Percentiles rank a stretch among this genome's conserved stretches.
Conservation (phyloP, 2,797 vertebrate genomes). For the Petrocephalus sullivani region DNA sequence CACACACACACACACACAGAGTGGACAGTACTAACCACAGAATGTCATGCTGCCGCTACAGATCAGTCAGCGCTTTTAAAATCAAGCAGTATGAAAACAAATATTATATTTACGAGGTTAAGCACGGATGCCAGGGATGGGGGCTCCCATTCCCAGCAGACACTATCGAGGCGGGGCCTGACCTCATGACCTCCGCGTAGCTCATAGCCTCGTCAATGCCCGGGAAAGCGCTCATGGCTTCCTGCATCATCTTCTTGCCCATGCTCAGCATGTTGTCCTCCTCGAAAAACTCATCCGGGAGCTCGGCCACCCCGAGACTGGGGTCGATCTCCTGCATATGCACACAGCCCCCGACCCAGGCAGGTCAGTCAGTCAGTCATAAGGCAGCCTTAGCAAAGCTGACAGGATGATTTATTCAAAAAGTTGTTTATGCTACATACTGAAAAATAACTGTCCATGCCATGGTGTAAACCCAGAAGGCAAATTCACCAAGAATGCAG, state of each 20-base stretch:
- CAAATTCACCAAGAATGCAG: background rate
- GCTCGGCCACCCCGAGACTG: slow-evolving; percentile 86
- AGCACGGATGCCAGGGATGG: background rate
- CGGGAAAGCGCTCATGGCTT: slow-evolving; percentile 76
- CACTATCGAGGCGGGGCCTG: slow-evolving; percentile 6
- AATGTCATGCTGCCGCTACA: too few relatives aligned
- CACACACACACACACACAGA: too few relatives aligned
- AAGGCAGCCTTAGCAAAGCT: background rate
- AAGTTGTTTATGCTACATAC: background rate
- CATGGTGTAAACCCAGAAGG: background rate
- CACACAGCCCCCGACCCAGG: background rate
- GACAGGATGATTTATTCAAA: background rate
- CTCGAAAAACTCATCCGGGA: slow-evolving; percentile 93
- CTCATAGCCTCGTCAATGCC: slow-evolving; percentile 82
- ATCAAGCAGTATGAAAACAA: background rate
- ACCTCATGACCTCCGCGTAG: slow-evolving; percentile 94
- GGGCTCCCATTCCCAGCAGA: background rate
- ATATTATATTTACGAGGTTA: background rate
- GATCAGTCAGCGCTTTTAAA: background rate
- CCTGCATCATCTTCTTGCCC: slow-evolving; percentile 99
- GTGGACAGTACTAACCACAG: too few relatives aligned
- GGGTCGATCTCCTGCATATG: slow-evolving; percentile 83
- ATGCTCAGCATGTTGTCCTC: slow-evolving; percentile 92
- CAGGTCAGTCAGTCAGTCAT: background rate
- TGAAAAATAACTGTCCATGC: background rate